phyloP scores from a whole-genome alignment of 2,113 vertebrate genomes.

The Nerophis ophidion region DNA sequence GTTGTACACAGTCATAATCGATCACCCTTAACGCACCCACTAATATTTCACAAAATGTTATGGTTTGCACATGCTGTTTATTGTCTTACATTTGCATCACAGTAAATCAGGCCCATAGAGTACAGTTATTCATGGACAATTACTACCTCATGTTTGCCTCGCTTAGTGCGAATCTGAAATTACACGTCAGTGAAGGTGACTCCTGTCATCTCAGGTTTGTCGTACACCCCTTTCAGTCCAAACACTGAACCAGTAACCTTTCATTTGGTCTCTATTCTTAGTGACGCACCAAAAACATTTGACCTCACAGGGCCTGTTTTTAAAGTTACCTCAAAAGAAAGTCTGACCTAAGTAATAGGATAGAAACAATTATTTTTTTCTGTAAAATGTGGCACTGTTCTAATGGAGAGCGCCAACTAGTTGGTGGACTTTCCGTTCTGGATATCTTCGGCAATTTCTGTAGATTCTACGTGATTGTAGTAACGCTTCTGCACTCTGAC shows the following conservation, averaged over 20 bases:
- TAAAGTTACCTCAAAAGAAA: neutral
- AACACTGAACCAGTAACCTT: constrained; percentile 29
- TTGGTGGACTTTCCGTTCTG: no score
- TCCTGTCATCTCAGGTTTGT: constrained; percentile 28
- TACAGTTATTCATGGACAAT: neutral
- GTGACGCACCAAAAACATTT: constrained; percentile 6
- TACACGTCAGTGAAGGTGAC: constrained; percentile 29
- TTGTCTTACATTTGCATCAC: no score
- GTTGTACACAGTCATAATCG: no score
- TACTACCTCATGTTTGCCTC: constrained; percentile 21
- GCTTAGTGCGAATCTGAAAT: constrained; percentile 19
- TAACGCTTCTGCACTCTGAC: no score
- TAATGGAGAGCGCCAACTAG: no score
- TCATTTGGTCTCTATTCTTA: constrained; percentile 21
- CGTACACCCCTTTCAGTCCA: constrained; percentile 17
- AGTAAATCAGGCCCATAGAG: neutral
- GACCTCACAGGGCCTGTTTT: constrained; percentile 1
- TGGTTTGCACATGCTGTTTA: no score
- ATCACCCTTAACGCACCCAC: no score
- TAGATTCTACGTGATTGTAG: no score
- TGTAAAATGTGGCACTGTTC: no score
- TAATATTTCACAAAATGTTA: no score
- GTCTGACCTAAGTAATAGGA: neutral
- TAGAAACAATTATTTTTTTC: no score
- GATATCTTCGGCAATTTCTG: no score